Percentiles rank a stretch among this genome's conserved stretches.
These are phyloP conservation scores for Julus scandinavius DNA, from an alignment of 2,888 invertebrate genomes.

Conservation along the genomic window DNA sequence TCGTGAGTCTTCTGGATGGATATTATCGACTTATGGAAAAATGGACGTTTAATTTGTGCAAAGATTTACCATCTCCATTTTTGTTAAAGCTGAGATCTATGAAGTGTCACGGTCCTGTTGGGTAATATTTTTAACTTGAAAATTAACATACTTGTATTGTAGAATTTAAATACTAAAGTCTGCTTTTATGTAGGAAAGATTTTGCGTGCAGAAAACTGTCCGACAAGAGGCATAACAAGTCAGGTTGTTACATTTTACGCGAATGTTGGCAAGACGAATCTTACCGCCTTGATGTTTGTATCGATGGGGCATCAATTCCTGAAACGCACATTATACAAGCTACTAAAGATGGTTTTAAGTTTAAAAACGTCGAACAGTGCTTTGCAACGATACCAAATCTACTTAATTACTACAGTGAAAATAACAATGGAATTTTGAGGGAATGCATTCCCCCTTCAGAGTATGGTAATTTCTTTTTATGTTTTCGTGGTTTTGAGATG, in stretches of 20 bases:
- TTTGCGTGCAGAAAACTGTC: constrained; percentile 86
- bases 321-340: constrained; percentile 57
- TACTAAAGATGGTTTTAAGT: constrained; percentile 52
- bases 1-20: constrained; percentile 75
- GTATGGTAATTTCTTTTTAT: constrained; percentile 74
- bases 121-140: constrained; percentile 50
- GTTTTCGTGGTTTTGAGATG: too few species aligned
- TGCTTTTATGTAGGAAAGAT: constrained; percentile 73
- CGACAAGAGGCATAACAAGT: constrained; percentile 78
- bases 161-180: neutral
- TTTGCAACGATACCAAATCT: constrained; percentile 73
- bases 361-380: constrained; percentile 52
- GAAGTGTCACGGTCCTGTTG: constrained; percentile 88
- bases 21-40: constrained; percentile 87
- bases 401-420: constrained; percentile 65
- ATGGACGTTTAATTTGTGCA: constrained; percentile 91
- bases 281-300: constrained; percentile 84
- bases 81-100: constrained; percentile 76
- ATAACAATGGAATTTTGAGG: constrained; percentile 66
- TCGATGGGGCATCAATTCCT: constrained; percentile 70
- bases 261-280: constrained; percentile 84
- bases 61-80: constrained; percentile 82
- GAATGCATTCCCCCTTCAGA: constrained; percentile 88
- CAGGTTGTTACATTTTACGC: constrained; percentile 83
- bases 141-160: constrained; percentile 56